Evolutionary conservation across 2,797 vertebrate species (phyloP), one percentile per base, ranked within the genome.

Genomic region (Halcyon smyrnensis): DNA sequence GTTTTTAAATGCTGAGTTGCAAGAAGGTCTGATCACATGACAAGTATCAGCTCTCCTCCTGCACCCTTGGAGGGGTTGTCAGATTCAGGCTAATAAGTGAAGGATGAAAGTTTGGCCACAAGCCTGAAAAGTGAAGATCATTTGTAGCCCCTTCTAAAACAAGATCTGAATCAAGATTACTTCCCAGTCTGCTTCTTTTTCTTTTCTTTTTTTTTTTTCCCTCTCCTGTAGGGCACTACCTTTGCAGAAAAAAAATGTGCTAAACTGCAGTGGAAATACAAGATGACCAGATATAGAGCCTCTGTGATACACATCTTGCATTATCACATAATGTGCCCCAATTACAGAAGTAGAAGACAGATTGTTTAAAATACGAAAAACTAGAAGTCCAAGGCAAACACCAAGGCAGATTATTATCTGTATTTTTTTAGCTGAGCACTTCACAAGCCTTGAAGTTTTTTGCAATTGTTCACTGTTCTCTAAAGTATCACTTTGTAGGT

Each of bases 1-100:
- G 2, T 69, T 93, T 79, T 90, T 84, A 81, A 85, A 78, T 25
- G 65, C 82, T 73, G 73, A 92, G 43, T 65, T 89, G 89, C 79
- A 91, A 62, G 13, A 75, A 81, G 41, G 46, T 82, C 62, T 78
- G 69, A 46, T 84, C 91, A 73, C 57, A 34, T 5, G 16, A 34
- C 25, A 54, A 53, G 14, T 50, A n/a, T 24, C 70, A 84, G 57
- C 16, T 84, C 82, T 75, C n/a, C 51, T 64, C 16, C 78, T 60
- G 70, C 79, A 56, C 54, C 14, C 11, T 17, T 62, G 46, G 36
- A 86, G 51, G 4, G 6, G 11, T 45, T 78, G 46, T 84, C 80
- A 92, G 74, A 75, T 11, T 39, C 10, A 20, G 37, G 37, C 73
- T 86, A 75, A 59, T 37, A 77, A 75, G 28, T 0, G 2, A 92